A percentile compares a stretch with the other conserved stretches of the same genome.
Conservation (phyloP, 1,140 invertebrate species). For the Heliconius melpomene region DNA sequence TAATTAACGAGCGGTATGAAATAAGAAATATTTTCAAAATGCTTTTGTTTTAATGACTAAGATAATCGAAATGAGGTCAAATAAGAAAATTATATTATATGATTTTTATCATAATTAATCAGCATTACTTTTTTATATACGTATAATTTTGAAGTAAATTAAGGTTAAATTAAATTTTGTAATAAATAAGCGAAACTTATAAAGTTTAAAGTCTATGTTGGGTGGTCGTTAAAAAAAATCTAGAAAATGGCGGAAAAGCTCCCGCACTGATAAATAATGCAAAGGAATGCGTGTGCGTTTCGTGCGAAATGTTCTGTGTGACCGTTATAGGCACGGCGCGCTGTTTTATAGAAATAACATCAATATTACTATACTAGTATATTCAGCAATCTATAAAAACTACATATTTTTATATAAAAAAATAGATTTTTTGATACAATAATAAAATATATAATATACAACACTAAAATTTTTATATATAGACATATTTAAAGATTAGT, state of each 20-base stretch:
- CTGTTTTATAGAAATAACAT: conserved; percentile 19
- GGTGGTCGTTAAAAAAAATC: conserved; percentile 44
- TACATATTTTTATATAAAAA: neutral
- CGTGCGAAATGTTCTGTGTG: conserved; percentile 60
- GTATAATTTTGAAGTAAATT: neutral
- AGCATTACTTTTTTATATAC: neutral
- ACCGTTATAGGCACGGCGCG: conserved; percentile 46
- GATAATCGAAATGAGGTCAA: conserved; percentile 11
- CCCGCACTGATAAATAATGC: conserved; percentile 65
- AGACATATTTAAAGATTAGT: no score
- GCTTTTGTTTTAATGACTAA: conserved; percentile 4
- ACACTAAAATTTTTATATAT: no score
- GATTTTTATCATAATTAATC: neutral
- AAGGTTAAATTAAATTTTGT: neutral
- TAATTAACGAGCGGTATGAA: conserved; percentile 7
- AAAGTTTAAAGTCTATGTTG: conserved; percentile 7
- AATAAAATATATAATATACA: no score
- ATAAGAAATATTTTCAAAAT: neutral
- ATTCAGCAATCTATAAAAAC: neutral
- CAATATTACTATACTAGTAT: neutral
- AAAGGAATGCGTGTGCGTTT: conserved; percentile 56
- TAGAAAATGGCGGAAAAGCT: conserved; percentile 67
- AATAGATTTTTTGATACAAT: neutral
- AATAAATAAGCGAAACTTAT: neutral
- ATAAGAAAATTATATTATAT: neutral